Conservation (phyloP, 2,797 vertebrate genomes). For the Cetoscarus ocellatus region DNA sequence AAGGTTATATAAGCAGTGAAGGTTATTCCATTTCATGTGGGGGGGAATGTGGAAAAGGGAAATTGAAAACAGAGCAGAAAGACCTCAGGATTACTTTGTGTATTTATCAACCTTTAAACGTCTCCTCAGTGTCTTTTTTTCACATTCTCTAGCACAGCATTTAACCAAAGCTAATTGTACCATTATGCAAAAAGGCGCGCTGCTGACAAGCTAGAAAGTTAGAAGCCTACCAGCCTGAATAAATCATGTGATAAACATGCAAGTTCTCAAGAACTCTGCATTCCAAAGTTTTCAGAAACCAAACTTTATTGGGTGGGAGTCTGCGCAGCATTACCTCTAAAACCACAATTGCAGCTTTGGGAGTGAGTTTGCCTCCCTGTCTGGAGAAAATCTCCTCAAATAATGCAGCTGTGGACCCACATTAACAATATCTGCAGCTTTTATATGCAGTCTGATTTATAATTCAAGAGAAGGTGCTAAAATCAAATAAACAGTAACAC, state of each 20-base stretch:
- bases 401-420: constrained; percentile 38
- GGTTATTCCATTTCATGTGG: constrained; percentile 81
- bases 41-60: constrained; percentile 66
- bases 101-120: constrained; percentile 76
- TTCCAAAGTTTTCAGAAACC: constrained; percentile 58
- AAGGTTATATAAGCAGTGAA: constrained; percentile 83
- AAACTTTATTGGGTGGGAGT: constrained; percentile 56
- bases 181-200: constrained; percentile 57
- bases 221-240: constrained; percentile 39
- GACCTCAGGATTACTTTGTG: constrained; percentile 70
- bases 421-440: constrained; percentile 17
- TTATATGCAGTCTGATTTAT: constrained; percentile 25
- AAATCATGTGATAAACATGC: constrained; percentile 70
- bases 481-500: constrained; percentile 26
- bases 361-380: constrained; percentile 37
- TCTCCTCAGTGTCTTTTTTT: constrained; percentile 64
- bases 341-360: constrained; percentile 63
- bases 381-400: constrained; percentile 42
- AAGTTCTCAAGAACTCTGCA: constrained; percentile 47
- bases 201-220: constrained; percentile 57
- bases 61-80: constrained; percentile 77
- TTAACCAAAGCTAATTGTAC: constrained; percentile 72
- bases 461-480: constrained; percentile 26
- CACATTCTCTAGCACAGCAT: constrained; percentile 39
- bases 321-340: constrained; percentile 56